Evolutionary conservation across 92 coral and sea anemone genomes (phyloP), one percentile per base, ranked within the genome.

Genomic region (Porites evermanni): DNA sequence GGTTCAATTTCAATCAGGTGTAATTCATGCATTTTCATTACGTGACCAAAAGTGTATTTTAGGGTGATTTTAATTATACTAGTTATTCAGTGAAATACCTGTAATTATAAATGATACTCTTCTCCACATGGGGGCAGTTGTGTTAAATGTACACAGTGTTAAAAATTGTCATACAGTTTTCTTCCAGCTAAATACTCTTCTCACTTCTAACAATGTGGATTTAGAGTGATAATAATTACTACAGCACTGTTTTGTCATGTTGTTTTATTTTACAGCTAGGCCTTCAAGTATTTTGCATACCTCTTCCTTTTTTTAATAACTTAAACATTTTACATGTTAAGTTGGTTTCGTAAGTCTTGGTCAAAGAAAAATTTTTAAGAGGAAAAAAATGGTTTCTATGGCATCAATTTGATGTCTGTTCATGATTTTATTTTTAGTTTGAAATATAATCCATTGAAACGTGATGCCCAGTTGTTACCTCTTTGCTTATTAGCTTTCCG

Each of bases 401-500:
- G 78, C 20, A 21, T 19, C 16, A 7, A 13, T 60, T 32, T 70
- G 86, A 70, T 18, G 44, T 74, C 29, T 7, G 11, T 2, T 59
- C 71, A 53, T 81, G 38, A 3, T 32, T 70, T 70, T n/a, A 69
- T 56, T 54, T 29, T 59, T 59, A 59, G 70, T 81, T 75, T 12
- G 14, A 38, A 60, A 72, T 12, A 10, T 56, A 12, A 18, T 58
- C 14, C 53, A 1, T 8, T 13, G 85, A 56, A 54, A 81, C n/a
- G 20, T 4, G 86, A 73, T 70, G 60, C 78, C 70, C 73, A 56
- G 60, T 54, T 7, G 44, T 67, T 6, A 18, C 12, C 14, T 59
- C 11, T 44, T 32, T 70, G 23, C 21, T 78, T 58, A 59, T 81
- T 81, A 68, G 86, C 78, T 70, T n/a, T 70, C 67, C 23, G 69